A percentile compares a stretch with the other conserved stretches of the same genome.
Conservation (phyloP, 2,113 vertebrate species). For the Carassius gibelio region DNA sequence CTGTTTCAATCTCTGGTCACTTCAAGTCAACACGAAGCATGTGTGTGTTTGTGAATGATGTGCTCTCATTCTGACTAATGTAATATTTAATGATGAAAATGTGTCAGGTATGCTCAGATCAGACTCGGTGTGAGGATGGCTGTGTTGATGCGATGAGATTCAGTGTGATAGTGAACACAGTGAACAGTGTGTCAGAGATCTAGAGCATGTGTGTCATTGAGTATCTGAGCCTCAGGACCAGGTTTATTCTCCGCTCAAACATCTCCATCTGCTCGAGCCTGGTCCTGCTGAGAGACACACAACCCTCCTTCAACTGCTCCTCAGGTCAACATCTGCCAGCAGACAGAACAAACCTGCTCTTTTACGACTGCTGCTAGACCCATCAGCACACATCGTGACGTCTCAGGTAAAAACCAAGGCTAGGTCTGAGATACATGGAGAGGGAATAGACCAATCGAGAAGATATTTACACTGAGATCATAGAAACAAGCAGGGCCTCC, state of each 20-base stretch:
- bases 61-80: not conserved
- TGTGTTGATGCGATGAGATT: not conserved
- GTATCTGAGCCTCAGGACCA: not conserved
- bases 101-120: not conserved
- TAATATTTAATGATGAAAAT: not conserved
- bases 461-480: too few relatives aligned
- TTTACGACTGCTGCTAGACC: not conserved
- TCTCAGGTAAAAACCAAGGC: not conserved
- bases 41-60: not conserved
- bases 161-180: not conserved
- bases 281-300: conserved; percentile 28
- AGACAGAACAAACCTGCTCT: not conserved
- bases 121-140: too few relatives aligned
- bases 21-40: not conserved
- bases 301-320: conserved; percentile 66
- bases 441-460: too few relatives aligned
- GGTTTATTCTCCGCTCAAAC: conserved; percentile 50
- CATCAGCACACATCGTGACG: not conserved
- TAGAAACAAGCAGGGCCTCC: too few relatives aligned
- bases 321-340: conserved; percentile 73
- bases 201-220: not conserved
- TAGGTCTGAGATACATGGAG: not conserved
- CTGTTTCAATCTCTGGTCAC: not conserved
- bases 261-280: conserved; percentile 53
- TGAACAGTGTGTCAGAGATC: not conserved